Percentiles rank a stretch among this genome's conserved stretches.
Evolutionary conservation across 2,797 vertebrate genomes (phyloP).

Genomic region (Muscicapa striata): DNA sequence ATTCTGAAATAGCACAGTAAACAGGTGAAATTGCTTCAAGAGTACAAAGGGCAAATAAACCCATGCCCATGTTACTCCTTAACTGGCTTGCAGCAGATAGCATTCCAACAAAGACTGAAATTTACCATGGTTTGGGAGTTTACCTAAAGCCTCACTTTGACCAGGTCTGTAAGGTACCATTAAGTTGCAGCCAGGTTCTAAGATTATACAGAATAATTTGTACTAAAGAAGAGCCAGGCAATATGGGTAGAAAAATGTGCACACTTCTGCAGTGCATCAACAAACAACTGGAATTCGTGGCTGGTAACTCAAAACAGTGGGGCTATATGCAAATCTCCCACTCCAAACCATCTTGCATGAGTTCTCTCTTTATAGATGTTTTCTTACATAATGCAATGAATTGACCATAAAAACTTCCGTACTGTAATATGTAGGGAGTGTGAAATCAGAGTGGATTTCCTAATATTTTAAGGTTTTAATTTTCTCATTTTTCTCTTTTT

Average conservation of each 20-base stretch:
- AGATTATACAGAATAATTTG: background rate
- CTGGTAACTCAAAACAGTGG: background rate
- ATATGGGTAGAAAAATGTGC: background rate
- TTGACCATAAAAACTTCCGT: background rate
- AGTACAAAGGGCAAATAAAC: slow-evolving; percentile 17
- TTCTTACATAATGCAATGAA: background rate
- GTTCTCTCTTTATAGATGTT: background rate
- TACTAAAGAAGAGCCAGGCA: background rate
- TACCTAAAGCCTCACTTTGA: background rate
- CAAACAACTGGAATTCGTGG: background rate
- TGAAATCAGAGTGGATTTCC: background rate
- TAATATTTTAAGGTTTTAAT: background rate
- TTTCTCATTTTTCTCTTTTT: background rate
- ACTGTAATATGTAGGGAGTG: background rate
- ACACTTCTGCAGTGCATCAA: background rate
- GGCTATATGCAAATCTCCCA: background rate
- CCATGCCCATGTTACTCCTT: background rate
- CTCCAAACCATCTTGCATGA: background rate
- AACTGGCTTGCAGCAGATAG: background rate
- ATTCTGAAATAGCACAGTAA: slow-evolving; percentile 62
- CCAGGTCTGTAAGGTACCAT: background rate
- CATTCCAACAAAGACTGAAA: background rate
- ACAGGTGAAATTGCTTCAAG: slow-evolving; percentile 36
- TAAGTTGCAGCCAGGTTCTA: background rate
- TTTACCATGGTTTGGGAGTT: background rate